phyloP scores from a whole-genome alignment of 2,888 invertebrate genomes.

The Bombylius discolor region DNA sequence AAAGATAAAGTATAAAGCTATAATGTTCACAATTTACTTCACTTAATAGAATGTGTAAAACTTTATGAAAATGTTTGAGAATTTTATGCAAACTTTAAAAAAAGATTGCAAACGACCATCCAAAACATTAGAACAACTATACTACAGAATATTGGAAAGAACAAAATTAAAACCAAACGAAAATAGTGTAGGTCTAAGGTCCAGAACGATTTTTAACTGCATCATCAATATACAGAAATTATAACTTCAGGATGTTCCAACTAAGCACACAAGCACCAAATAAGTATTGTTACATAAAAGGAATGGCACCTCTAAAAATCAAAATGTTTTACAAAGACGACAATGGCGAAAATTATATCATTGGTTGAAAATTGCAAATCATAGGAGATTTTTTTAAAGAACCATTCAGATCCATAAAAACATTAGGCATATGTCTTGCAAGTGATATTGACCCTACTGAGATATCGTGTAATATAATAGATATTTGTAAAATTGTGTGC shows the following conservation, averaged over 20 bases:
- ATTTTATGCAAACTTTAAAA: background rate
- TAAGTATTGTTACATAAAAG: background rate
- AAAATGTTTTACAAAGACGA: too few relatives aligned
- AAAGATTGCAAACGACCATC: background rate
- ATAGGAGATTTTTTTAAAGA: too few relatives aligned
- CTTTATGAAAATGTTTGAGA: background rate
- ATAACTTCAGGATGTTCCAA: background rate
- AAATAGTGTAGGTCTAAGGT: background rate
- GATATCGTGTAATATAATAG: too few relatives aligned
- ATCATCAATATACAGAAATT: too few relatives aligned
- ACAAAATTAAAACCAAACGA: background rate
- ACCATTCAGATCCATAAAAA: too few relatives aligned
- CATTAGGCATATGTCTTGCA: too few relatives aligned
- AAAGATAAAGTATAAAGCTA: background rate
- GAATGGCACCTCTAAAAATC: background rate
- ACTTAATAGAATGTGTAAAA: background rate
- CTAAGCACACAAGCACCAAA: background rate
- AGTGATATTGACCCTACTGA: too few relatives aligned
- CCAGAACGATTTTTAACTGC: too few relatives aligned
- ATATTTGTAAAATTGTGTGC: too few relatives aligned
- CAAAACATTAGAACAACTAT: constrained; percentile 1
- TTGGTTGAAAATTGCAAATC: too few relatives aligned
- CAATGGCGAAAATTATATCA: too few relatives aligned
- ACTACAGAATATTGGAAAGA: background rate
- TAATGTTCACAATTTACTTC: background rate